Percentiles rank a stretch among this genome's conserved stretches.
Evolutionary conservation across 92 coral and sea anemone genomes (phyloP).

Genomic region (Ricordea florida): DNA sequence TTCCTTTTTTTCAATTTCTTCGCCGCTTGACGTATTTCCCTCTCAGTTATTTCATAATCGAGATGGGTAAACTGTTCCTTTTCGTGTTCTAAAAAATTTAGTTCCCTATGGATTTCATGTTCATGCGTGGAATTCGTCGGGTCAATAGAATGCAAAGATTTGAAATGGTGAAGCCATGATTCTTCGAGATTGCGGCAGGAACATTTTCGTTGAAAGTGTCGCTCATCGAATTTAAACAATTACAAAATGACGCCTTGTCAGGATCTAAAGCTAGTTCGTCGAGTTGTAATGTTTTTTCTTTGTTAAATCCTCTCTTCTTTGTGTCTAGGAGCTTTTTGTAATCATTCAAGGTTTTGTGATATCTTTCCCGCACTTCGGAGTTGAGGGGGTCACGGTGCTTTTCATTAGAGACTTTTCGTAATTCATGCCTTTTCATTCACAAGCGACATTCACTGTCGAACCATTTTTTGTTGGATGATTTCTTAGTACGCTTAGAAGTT

Average conservation of each 20-base stretch:
- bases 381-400: constrained; percentile 44
- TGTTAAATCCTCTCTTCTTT: background rate
- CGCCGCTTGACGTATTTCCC: constrained; percentile 4
- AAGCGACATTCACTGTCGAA: constrained; percentile 30
- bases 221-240: constrained; percentile 29
- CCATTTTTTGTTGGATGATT: constrained; percentile 20
- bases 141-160: constrained; percentile 5
- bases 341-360: constrained; percentile 20
- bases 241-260: constrained; percentile 34
- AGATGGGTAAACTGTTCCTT: background rate
- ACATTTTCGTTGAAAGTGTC: constrained; percentile 7
- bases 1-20: constrained; percentile 50
- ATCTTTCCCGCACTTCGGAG: constrained; percentile 6
- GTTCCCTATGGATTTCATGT: background rate
- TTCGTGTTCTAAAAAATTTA: background rate
- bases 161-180: constrained; percentile 28
- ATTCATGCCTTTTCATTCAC: constrained; percentile 20
- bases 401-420: constrained; percentile 33
- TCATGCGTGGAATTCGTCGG: background rate
- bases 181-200: constrained; percentile 36
- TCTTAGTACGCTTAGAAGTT: background rate
- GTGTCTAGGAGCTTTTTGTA: constrained; percentile 23
- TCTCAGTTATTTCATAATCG: constrained; percentile 7
- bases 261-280: no score
- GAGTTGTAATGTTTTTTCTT: no score